Evolutionary conservation across 2,888 invertebrate genomes (phyloP).

Genomic region (Blera fallax): DNA sequence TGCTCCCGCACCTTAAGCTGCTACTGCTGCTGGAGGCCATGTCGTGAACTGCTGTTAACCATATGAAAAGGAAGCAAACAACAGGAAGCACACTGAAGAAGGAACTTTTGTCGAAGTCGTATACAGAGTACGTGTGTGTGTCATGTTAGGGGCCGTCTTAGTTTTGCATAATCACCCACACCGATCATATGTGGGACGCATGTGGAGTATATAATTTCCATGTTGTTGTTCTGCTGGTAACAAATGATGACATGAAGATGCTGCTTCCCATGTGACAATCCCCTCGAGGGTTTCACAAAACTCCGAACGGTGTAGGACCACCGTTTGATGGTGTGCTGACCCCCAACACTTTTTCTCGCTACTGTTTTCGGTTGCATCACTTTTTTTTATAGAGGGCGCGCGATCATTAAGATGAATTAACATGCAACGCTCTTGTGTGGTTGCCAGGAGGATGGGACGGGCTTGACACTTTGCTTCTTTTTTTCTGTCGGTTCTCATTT

Average conservation of each 20-base stretch:
- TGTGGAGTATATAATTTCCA: slow-evolving; percentile 15
- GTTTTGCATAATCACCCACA: background rate
- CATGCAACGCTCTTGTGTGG: background rate
- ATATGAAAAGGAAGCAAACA: slow-evolving; percentile 6
- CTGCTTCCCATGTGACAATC: slow-evolving; percentile 4
- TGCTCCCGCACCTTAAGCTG: slow-evolving; percentile 33
- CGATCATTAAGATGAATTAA: slow-evolving; percentile 33
- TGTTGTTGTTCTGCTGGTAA: background rate
- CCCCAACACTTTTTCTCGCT: background rate
- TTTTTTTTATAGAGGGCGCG: slow-evolving; percentile 2
- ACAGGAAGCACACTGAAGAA: background rate
- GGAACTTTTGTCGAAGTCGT: background rate
- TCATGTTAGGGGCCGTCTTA: background rate
- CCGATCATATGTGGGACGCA: background rate
- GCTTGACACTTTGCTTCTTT: slow-evolving; percentile 6
- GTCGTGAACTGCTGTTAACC: background rate
- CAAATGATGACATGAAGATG: background rate
- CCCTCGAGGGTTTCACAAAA: background rate
- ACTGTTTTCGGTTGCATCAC: background rate
- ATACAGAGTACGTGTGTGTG: background rate
- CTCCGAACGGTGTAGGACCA: background rate
- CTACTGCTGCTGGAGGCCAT: background rate
- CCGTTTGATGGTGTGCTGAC: background rate
- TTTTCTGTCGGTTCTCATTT: background rate
- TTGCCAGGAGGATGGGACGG: slow-evolving; percentile 8